phyloP scores from a whole-genome alignment of 2,113 vertebrate genomes.

The Geococcyx californianus region DNA sequence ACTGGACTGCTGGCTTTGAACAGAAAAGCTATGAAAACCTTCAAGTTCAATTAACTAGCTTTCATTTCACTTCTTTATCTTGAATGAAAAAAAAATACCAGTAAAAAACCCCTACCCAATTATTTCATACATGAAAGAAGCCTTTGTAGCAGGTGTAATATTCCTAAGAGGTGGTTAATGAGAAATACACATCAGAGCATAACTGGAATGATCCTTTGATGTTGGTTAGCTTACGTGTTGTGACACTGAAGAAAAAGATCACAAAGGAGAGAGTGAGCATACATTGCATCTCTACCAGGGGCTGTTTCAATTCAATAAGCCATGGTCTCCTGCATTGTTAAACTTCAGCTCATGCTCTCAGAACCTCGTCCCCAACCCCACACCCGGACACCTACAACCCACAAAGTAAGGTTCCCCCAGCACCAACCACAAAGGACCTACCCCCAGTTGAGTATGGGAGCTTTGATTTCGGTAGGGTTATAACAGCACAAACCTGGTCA shows the following conservation, averaged over 20 bases:
- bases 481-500: neutral
- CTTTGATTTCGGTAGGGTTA: neutral
- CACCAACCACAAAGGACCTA: neutral
- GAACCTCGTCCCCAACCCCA: too few species aligned
- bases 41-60: neutral
- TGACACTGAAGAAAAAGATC: neutral
- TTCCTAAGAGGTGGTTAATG: constrained; percentile 36
- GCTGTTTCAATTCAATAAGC: neutral
- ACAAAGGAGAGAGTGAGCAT: neutral
- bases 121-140: constrained; percentile 50
- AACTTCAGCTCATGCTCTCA: neutral
- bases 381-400: neutral
- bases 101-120: constrained; percentile 20
- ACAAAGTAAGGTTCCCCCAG: accelerated
- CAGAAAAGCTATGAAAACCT: neutral
- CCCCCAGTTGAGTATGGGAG: accelerated
- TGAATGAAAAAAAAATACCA: neutral
- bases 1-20: neutral
- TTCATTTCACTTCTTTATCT: neutral
- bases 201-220: constrained; percentile 30
- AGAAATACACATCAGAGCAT: constrained; percentile 6
- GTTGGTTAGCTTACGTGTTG: neutral
- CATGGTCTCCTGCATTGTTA: neutral
- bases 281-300: neutral
- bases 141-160: constrained; percentile 46